Percentiles rank a stretch among this genome's conserved stretches.
Conservation (phyloP, 2,888 invertebrate species). For the Chalcis sispes region DNA sequence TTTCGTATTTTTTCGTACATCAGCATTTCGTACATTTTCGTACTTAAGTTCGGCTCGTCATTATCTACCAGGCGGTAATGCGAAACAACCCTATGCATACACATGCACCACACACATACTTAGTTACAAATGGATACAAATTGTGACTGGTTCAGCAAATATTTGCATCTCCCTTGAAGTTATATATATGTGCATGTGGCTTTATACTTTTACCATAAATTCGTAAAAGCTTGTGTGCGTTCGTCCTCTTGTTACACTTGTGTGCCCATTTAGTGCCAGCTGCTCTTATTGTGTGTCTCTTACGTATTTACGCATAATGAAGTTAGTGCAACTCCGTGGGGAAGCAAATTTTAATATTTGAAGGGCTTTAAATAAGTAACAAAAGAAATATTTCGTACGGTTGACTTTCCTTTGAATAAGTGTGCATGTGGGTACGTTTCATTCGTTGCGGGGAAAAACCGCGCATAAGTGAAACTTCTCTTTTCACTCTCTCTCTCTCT, state of each 20-base stretch:
- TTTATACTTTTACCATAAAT: background rate
- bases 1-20: background rate
- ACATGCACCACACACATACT: too few relatives aligned
- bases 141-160: constrained; percentile 13
- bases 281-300: background rate
- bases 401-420: background rate
- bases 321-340: background rate
- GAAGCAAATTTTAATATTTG: constrained; percentile 42
- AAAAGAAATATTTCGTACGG: constrained; percentile 31
- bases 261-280: background rate
- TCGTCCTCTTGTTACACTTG: constrained; percentile 4
- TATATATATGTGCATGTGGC: background rate
- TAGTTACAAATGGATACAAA: constrained; percentile 27
- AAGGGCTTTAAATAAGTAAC: constrained; percentile 23
- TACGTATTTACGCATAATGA: constrained; percentile 28
- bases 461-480: too few relatives aligned
- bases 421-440: background rate
- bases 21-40: background rate
- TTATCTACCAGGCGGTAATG: constrained; percentile 9
- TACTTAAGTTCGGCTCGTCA: constrained; percentile 23
- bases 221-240: background rate
- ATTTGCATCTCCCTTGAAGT: background rate
- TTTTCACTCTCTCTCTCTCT: background rate
- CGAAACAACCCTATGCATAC: background rate
- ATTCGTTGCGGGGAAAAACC: too few relatives aligned